Evolutionary conservation across 1,140 invertebrate genomes (phyloP).

Genomic region (Medauroidea extradentata): DNA sequence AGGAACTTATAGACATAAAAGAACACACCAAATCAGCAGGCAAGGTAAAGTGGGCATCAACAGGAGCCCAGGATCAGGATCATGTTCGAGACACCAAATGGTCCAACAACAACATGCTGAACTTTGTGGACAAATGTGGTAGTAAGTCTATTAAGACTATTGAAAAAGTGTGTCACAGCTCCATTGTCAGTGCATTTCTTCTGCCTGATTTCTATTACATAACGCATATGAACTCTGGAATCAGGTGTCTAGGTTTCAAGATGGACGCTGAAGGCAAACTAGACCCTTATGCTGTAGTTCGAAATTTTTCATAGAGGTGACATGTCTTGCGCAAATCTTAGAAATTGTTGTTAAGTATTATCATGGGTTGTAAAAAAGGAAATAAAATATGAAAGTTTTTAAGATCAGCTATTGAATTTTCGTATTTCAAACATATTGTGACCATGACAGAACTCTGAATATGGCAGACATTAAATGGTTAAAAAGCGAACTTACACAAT

Average conservation of each 20-base stretch:
- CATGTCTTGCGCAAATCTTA: too few species aligned
- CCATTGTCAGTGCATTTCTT: constrained; percentile 85
- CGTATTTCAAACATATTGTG: too few species aligned
- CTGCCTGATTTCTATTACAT: constrained; percentile 84
- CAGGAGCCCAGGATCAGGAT: constrained; percentile 47
- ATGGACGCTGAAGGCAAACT: too few species aligned
- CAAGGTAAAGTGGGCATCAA: constrained; percentile 75
- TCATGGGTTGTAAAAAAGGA: too few species aligned
- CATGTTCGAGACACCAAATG: constrained; percentile 85
- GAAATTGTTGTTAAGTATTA: too few species aligned
- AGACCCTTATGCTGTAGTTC: too few species aligned
- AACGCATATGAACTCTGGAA: constrained; percentile 91
- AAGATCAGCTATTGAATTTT: too few species aligned
- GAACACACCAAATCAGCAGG: constrained; percentile 80
- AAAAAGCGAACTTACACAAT: too few species aligned
- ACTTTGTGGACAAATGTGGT: constrained; percentile 74
- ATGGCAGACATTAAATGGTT: too few species aligned
- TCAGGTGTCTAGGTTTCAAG: constrained; percentile 64
- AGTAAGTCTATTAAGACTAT: constrained; percentile 81
- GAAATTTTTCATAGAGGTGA: too few species aligned
- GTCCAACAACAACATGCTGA: constrained; percentile 75
- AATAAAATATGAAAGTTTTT: too few species aligned
- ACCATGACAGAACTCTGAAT: too few species aligned
- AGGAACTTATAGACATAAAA: constrained; percentile 79
- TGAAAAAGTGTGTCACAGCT: constrained; percentile 94